Conservation (phyloP, 2,113 vertebrate species). For the Ciconia boyciana region DNA sequence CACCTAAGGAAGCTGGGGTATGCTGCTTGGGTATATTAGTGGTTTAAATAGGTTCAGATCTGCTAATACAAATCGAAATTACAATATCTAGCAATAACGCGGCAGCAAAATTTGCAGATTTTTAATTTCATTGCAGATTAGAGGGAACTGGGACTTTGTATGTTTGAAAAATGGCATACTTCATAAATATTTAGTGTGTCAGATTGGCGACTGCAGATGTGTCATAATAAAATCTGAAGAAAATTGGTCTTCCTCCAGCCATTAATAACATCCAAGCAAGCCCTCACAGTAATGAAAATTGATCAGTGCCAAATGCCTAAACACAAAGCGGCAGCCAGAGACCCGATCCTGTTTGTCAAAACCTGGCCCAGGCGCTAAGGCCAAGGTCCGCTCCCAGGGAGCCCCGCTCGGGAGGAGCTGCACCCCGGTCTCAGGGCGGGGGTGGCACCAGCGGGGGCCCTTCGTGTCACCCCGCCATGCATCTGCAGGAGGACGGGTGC, state of each 20-base stretch:
- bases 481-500: background rate
- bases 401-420: rapidly evolving
- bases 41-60: background rate
- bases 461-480: rapidly evolving
- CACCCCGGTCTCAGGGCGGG: background rate
- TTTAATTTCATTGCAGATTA: background rate
- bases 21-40: background rate
- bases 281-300: background rate
- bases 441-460: background rate
- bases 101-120: background rate
- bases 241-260: background rate
- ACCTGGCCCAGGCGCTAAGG: background rate
- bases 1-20: background rate
- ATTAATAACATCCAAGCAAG: background rate
- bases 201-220: background rate
- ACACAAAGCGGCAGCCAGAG: background rate
- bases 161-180: background rate
- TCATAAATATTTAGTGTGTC: slow-evolving; percentile 4
- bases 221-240: background rate
- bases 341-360: background rate
- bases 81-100: background rate
- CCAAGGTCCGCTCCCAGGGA: background rate
- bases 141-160: background rate
- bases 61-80: background rate
- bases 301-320: background rate